Evolutionary conservation across 2,113 vertebrate species (phyloP).

Genomic region (Microtus montanus): DNA sequence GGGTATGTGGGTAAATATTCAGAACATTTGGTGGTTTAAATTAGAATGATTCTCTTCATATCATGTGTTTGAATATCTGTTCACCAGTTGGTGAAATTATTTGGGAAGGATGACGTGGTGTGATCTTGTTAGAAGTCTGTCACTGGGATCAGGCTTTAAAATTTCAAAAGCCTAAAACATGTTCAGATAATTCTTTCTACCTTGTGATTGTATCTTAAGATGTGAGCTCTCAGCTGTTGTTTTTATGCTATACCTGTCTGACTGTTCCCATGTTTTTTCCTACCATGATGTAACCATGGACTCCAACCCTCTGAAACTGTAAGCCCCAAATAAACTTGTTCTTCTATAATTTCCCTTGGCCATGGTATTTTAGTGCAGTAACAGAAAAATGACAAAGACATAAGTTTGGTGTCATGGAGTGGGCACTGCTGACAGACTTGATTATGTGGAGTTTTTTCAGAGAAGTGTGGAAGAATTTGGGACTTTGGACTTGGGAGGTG

Average conservation of each 20-base stretch:
- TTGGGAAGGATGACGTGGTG: not conserved
- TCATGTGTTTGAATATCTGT: not conserved
- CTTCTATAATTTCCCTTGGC: not conserved
- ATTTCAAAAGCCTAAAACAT: not conserved
- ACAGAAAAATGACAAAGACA: not conserved
- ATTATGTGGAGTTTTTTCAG: not conserved
- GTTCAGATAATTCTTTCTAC: not conserved
- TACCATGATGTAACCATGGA: not conserved
- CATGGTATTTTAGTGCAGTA: not conserved
- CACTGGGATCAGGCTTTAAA: not conserved
- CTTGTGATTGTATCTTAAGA: not conserved
- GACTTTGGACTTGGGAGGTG: not conserved
- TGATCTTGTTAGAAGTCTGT: not conserved
- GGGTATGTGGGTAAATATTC: not conserved
- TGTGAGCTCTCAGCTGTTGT: not conserved
- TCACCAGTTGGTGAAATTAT: not conserved
- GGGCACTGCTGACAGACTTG: not conserved
- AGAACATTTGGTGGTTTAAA: not conserved
- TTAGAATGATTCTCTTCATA: not conserved
- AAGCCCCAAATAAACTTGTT: not conserved
- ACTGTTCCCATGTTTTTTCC: not conserved
- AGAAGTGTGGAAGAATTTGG: not conserved
- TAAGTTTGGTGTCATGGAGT: not conserved
- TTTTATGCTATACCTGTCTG: not conserved
- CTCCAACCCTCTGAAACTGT: not conserved